phyloP scores from a whole-genome alignment of 2,797 vertebrate species.

The Enteromius thamalakanensis region DNA sequence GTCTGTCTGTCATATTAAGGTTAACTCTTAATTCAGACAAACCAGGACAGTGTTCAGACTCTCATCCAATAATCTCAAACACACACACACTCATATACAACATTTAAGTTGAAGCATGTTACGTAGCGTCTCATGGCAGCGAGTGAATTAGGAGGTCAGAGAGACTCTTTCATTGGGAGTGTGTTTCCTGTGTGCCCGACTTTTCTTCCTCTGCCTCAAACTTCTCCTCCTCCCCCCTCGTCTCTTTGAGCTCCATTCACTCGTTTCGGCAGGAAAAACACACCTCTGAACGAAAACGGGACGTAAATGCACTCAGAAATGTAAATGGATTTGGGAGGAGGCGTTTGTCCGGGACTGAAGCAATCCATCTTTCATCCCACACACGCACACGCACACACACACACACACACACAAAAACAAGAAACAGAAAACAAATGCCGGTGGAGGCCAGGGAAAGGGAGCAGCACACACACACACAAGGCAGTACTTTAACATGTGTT shows the following conservation, averaged over 20 bases:
- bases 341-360: slow-evolving; percentile 52
- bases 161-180: slow-evolving; percentile 79
- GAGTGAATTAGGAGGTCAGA: slow-evolving; percentile 85
- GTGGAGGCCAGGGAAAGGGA: slow-evolving; percentile 51
- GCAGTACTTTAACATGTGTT: slow-evolving; percentile 52
- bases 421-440: slow-evolving; percentile 59
- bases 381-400: slow-evolving; percentile 51
- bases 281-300: slow-evolving; percentile 56
- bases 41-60: slow-evolving; percentile 36
- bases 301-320: slow-evolving; percentile 54
- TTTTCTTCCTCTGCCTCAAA: slow-evolving; percentile 79
- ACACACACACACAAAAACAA: slow-evolving; percentile 51
- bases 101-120: not conserved
- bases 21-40: slow-evolving; percentile 82
- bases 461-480: slow-evolving; percentile 22
- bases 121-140: not conserved
- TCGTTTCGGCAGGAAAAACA: slow-evolving; percentile 72
- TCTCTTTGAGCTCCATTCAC: slow-evolving; percentile 79
- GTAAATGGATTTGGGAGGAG: slow-evolving; percentile 43
- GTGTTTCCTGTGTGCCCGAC: slow-evolving; percentile 79
- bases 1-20: slow-evolving; percentile 79
- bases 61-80: slow-evolving; percentile 14
- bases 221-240: slow-evolving; percentile 72
- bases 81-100: not conserved
- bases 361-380: slow-evolving; percentile 40